Percentiles rank a stretch among this genome's conserved stretches.
These are phyloP conservation scores for Daphoenositta chrysoptera DNA, from an alignment of 2,113 vertebrate species.

Conservation along the genomic window DNA sequence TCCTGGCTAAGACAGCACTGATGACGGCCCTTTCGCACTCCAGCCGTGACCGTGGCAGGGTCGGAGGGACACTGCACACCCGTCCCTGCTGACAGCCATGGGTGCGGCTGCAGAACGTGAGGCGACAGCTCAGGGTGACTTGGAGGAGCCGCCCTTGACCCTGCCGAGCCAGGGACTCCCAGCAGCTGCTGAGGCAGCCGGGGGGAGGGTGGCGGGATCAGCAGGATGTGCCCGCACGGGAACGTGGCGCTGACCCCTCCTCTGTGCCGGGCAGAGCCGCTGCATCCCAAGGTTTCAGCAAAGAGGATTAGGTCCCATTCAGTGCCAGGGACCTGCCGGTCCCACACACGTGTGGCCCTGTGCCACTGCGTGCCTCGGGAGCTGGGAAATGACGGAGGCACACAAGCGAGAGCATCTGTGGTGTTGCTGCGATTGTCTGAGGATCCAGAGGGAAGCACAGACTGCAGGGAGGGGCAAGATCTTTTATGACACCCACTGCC, in stretches of 20 bases:
- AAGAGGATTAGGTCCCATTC: not conserved
- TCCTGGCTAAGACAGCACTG: rapidly evolving
- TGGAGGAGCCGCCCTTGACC: not conserved
- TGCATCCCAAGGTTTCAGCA: not conserved
- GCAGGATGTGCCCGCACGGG: rapidly evolving
- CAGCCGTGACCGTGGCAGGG: not conserved
- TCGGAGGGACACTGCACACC: not conserved
- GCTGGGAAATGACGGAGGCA: not conserved
- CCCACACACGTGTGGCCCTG: rapidly evolving
- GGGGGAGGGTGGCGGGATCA: rapidly evolving
- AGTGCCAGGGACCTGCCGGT: not conserved
- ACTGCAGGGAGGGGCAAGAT: not conserved
- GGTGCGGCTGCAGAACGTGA: rapidly evolving
- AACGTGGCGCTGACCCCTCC: rapidly evolving
- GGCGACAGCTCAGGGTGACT: not conserved
- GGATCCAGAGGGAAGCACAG: not conserved
- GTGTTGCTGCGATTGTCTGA: not conserved
- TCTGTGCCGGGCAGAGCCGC: rapidly evolving
- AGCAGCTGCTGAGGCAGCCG: not conserved
- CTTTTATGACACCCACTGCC: not conserved
- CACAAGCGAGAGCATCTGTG: rapidly evolving
- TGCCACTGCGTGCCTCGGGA: rapidly evolving
- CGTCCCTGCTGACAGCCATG: not conserved
- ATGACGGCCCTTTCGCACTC: not conserved
- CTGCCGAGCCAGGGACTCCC: not conserved